These are phyloP conservation scores for Menidia menidia DNA, from an alignment of 2,797 vertebrate genomes.

Conservation along the genomic window DNA sequence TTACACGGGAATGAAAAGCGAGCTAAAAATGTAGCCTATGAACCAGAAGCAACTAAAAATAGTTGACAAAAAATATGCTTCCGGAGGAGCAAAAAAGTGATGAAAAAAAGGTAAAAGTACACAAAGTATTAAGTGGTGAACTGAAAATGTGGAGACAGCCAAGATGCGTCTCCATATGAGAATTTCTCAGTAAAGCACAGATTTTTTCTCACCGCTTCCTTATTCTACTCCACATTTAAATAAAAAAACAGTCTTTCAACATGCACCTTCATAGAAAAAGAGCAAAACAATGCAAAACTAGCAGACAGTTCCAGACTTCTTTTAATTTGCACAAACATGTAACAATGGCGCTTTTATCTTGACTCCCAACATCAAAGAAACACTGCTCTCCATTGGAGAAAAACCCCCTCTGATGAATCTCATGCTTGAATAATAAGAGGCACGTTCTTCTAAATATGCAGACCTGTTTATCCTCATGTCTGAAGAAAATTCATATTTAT, in stretches of 20 bases:
- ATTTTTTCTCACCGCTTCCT: not conserved
- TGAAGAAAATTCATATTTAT: constrained; percentile 75
- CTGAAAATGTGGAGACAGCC: not conserved
- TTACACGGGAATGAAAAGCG: not conserved
- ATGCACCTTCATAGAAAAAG: constrained; percentile 14
- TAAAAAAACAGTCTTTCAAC: constrained; percentile 15
- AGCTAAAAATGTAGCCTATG: constrained; percentile 7
- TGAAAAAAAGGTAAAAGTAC: too few species aligned
- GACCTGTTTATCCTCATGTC: constrained; percentile 73
- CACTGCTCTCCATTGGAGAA: constrained; percentile 46
- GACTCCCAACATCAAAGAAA: constrained; percentile 65
- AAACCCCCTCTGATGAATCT: constrained; percentile 64
- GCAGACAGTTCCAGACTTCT: constrained; percentile 37
- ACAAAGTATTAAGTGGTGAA: constrained; percentile 1
- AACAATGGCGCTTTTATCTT: constrained; percentile 67
- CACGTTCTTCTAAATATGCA: constrained; percentile 72
- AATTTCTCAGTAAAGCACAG: constrained; percentile 21
- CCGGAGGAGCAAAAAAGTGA: not conserved
- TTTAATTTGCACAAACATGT: constrained; percentile 51
- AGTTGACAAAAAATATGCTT: not conserved
- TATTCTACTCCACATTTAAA: not conserved
- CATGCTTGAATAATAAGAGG: constrained; percentile 69
- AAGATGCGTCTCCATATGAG: constrained; percentile 13
- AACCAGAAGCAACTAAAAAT: constrained; percentile 5
- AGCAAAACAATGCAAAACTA: constrained; percentile 34